Base-by-base conservation (phyloP, 2,113 vertebrate species). In the Stomatorhinus ivindoensis region DNA sequence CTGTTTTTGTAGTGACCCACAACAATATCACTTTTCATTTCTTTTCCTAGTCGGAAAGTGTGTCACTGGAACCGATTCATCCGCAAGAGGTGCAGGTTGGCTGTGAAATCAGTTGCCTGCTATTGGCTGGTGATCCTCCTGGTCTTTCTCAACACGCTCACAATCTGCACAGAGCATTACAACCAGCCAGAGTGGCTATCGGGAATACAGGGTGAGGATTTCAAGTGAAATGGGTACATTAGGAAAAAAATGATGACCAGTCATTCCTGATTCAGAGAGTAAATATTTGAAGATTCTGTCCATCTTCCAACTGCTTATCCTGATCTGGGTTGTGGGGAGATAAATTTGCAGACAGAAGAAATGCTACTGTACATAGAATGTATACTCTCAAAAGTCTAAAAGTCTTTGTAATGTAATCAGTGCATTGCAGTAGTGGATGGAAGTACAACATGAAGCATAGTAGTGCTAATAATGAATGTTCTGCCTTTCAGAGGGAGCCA, bases 111-210 rank as follows among this genome's bases (percentile, higher is more conserved):
- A 0, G 98, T 98, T 92, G 95, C 96, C 0, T 99, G 99, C 94
- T 99, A 99, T 92, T 99, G 98, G 98, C 96, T 99, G 91, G 98
- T 99, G 90, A 99, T 99, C 92, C 93, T 99, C 93, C 94, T 99
- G 95, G 98, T 99, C 93, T 99, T 99, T 95, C 97, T 99, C 93
- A 99, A 99, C 94, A 99, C 98, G 0, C 96, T 99, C 92, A 99
- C 98, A 93, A 99, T 99, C 91, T 98, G 98, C 89, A 99, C 98
- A 0, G 98, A 99, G 93, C 98, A 99, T 93, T 99, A 99, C 94
- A 95, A 98, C 93, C 98, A 99, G 92, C 97, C 98, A 0, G 94
- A 97, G 89, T 99, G 98, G 98, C 93, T 99, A 91, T 99, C 98
- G 0, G 95, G 97, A 94, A 97, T 98, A 85, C 98, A 99, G 96